Base-by-base conservation (phyloP, 2,113 vertebrate species). In the Puffinus mauretanicus region DNA sequence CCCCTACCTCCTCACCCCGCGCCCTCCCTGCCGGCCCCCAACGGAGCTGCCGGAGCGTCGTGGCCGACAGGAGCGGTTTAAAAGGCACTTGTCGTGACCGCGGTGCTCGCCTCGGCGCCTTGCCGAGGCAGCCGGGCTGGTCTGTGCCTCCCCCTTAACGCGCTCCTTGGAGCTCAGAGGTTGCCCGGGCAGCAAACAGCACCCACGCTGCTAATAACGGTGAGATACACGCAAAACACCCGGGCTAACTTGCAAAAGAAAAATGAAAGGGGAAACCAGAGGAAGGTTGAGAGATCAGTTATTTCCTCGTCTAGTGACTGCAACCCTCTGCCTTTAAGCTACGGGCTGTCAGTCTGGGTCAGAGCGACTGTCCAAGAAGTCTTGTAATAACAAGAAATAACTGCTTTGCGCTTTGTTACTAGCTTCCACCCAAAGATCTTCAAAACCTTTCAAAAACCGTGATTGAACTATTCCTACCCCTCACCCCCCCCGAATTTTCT, bases 181-280 rank as follows among this genome's bases (percentile, higher is more conserved):
- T 20, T 64, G 69, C 42, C 42, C 6, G 73, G 67, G n/a, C 70
- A 14, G 71, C 71, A 5, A 2, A 1, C 22, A 6, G 47, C 79
- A 9, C 14, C 69, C 65, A 4, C 15, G 52, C 34, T 8, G 76
- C 55, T 15, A 2, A 5, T 13, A 0, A 5, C 60, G 9, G 40
- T 9, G 0, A 13, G 29, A 0, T 16, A 27, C 17, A 1, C 9
- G 21, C 40, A 4, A 2, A 69, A 13, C 55, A 16, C 4, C 25
- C 42, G 18, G 32, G 40, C 3, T 11, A 10, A 4, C 36, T 29
- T 8, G 55, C 6, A 6, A 13, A 10, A 20, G 46, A 27, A 40
- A 67, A n/a, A 47, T 27, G 52, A 20, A 13, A 46, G 52, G 83
- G 62, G 65, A 66, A 58, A 12, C n/a, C 13, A 1, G 57, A 29